A percentile compares a stretch with the other conserved stretches of the same genome.
Conservation (phyloP, 37 sponge, comb jelly and placozoan species). For the Beroe forskalii region DNA sequence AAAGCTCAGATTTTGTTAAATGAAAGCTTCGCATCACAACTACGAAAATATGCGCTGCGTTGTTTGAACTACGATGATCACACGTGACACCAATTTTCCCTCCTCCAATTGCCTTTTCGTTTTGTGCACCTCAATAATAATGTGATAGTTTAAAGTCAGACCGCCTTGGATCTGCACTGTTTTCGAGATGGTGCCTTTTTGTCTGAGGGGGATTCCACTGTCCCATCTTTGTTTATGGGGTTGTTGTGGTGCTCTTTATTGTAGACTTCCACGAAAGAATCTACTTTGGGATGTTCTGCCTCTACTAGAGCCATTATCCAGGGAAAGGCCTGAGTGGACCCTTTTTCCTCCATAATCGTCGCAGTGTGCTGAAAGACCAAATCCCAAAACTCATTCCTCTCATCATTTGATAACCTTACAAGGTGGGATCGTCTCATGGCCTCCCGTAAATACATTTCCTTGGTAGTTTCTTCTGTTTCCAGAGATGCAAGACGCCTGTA, state of each 20-base stretch:
- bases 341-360: not conserved
- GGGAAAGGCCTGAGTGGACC: not conserved
- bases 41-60: no score
- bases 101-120: no score
- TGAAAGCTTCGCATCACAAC: no score
- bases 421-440: not conserved
- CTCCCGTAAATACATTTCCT: not conserved
- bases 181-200: not conserved
- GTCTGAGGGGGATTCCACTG: not conserved
- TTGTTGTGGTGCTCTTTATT: not conserved
- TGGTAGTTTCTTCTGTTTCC: not conserved
- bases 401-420: not conserved
- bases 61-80: no score
- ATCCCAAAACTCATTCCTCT: conserved; percentile 37
- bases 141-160: no score
- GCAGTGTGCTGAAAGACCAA: not conserved
- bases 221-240: not conserved
- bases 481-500: not conserved
- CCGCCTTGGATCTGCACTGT: no score
- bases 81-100: no score
- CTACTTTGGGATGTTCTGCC: not conserved
- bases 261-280: conserved; percentile 2
- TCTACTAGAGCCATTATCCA: conserved; percentile 24
- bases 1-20: no score
- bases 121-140: no score